phyloP scores from a whole-genome alignment of 2,888 invertebrate genomes.

The Ernsta delagoae region DNA sequence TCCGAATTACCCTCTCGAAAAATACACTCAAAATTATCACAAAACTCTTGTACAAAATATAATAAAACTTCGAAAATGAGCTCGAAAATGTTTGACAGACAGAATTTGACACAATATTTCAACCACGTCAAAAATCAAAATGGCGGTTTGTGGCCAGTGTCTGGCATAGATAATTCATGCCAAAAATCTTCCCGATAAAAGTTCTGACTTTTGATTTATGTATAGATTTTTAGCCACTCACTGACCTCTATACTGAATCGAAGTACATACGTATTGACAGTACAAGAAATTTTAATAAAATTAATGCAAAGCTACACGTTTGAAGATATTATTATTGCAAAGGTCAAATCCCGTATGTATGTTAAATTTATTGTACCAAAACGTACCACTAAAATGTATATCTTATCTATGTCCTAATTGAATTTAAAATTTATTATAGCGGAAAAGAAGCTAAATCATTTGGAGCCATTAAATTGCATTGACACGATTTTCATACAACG shows the following conservation, averaged over 20 bases:
- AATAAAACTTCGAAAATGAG: slow-evolving; percentile 39
- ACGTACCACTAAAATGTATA: slow-evolving; percentile 8
- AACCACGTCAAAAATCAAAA: no score
- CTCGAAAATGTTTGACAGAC: slow-evolving; percentile 43
- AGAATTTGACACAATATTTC: slow-evolving; percentile 34
- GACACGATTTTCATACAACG: background rate
- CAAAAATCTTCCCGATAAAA: background rate
- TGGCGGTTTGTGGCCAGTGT: slow-evolving; percentile 29
- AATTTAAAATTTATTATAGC: background rate
- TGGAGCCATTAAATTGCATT: background rate
- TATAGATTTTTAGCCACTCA: background rate
- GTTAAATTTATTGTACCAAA: background rate
- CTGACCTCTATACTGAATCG: no score
- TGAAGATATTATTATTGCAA: background rate
- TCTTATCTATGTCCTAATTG: background rate
- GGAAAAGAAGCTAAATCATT: background rate
- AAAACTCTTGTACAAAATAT: slow-evolving; percentile 31
- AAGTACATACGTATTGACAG: no score
- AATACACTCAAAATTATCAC: slow-evolving; percentile 32
- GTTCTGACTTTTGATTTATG: background rate
- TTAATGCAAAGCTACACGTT: background rate
- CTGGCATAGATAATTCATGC: slow-evolving; percentile 10
- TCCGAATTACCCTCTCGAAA: slow-evolving; percentile 11
- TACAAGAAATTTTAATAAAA: background rate
- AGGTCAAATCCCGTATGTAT: slow-evolving; percentile 12